phyloP scores from a whole-genome alignment of 2,888 invertebrate genomes.

The Meiosimyza decipiens region DNA sequence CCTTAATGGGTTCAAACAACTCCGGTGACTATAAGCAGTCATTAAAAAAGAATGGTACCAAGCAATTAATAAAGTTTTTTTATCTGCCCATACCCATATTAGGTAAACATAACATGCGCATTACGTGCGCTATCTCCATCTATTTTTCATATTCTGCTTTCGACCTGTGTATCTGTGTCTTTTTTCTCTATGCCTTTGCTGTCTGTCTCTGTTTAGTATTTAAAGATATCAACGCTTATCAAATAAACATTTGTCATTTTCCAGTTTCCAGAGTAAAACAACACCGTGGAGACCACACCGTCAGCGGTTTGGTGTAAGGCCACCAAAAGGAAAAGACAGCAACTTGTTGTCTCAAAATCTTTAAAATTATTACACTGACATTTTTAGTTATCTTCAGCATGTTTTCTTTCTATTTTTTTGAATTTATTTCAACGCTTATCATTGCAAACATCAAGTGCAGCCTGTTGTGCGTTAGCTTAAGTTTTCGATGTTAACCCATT shows the following conservation, averaged over 20 bases:
- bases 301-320: not conserved
- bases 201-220: not conserved
- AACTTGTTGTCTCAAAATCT: conserved; percentile 22
- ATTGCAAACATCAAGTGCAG: conserved; percentile 12
- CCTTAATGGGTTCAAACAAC: no score
- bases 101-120: conserved; percentile 12
- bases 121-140: not conserved
- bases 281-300: not conserved
- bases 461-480: no score
- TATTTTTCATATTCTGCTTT: not conserved
- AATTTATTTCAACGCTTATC: conserved; percentile 2
- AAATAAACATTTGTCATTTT: conserved; percentile 18
- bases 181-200: not conserved
- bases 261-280: not conserved
- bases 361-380: conserved; percentile 14
- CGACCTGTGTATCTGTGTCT: not conserved
- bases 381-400: not conserved
- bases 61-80: no score
- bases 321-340: not conserved
- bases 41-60: no score
- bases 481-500: no score
- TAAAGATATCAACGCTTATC: conserved; percentile 13
- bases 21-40: no score
- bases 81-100: not conserved
- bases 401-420: not conserved